These are phyloP conservation scores for Amiota communis DNA, from an alignment of 2,888 invertebrate species.

Conservation along the genomic window DNA sequence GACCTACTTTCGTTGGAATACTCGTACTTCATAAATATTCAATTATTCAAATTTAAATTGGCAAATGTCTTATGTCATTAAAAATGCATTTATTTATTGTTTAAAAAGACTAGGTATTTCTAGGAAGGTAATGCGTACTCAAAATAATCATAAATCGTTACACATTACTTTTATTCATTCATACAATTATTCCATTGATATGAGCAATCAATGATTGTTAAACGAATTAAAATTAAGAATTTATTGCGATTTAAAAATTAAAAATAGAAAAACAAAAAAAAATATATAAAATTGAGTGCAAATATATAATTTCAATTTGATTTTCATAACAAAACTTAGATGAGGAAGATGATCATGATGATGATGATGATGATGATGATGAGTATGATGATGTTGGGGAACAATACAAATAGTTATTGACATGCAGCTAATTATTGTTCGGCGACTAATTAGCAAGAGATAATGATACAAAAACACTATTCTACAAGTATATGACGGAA, in stretches of 20 bases:
- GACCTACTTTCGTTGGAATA: slow-evolving; percentile 48
- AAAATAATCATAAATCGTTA: slow-evolving; percentile 4
- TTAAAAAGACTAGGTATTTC: too few relatives aligned
- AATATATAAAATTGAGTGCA: neutral
- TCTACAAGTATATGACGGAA: slow-evolving; percentile 8
- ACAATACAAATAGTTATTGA: slow-evolving; percentile 52
- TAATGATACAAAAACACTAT: slow-evolving; percentile 48
- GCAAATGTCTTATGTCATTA: slow-evolving; percentile 46
- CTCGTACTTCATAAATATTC: slow-evolving; percentile 32
- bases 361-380: slow-evolving; percentile 3
- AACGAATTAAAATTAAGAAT: too few relatives aligned
- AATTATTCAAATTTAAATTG: slow-evolving; percentile 27
- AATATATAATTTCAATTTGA: neutral
- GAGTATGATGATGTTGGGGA: slow-evolving; percentile 14
- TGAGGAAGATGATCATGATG: neutral
- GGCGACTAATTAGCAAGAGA: slow-evolving; percentile 55
- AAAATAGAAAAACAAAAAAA: too few relatives aligned
- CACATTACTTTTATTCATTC: neutral
- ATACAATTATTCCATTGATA: too few relatives aligned
- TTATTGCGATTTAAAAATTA: too few relatives aligned
- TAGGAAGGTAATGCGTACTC: slow-evolving; percentile 48
- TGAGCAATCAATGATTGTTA: too few relatives aligned
- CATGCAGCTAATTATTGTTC: slow-evolving; percentile 53
- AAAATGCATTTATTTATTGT: neutral
- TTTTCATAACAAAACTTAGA: slow-evolving; percentile 6